Conservation (phyloP, 2,888 invertebrate genomes). For the Emmelina monodactyla region DNA sequence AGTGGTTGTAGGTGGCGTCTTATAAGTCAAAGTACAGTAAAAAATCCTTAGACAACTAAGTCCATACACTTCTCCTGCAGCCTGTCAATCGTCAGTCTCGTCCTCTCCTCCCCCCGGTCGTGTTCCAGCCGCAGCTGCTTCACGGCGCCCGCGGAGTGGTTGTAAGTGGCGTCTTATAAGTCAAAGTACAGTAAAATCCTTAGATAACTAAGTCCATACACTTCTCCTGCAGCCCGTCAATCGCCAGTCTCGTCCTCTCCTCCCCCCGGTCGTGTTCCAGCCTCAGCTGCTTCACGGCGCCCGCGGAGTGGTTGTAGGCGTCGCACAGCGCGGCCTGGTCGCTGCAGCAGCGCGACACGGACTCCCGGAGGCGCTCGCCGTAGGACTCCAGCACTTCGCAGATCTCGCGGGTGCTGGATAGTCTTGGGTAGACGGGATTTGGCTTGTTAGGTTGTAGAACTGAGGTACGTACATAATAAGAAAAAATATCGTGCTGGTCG, state of each 20-base stretch:
- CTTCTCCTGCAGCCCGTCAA: constrained; percentile 22
- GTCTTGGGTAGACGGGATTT: constrained; percentile 14
- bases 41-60: no score
- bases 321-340: constrained; percentile 32
- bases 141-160: no score
- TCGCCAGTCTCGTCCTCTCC: constrained; percentile 15
- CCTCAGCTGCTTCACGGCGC: constrained; percentile 21
- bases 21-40: no score
- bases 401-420: constrained; percentile 33
- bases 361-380: constrained; percentile 29
- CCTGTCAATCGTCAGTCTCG: no score
- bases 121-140: no score
- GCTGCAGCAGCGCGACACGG: constrained; percentile 28
- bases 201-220: constrained; percentile 15
- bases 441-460: not conserved
- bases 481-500: no score
- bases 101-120: no score
- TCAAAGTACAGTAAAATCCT: no score
- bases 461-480: not conserved
- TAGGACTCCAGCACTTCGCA: constrained; percentile 36
- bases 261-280: constrained; percentile 16
- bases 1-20: no score
- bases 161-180: no score
- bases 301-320: constrained; percentile 28
- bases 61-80: no score